phyloP scores from a whole-genome alignment of 1,140 invertebrate genomes.

The Drosophila grimshawi region DNA sequence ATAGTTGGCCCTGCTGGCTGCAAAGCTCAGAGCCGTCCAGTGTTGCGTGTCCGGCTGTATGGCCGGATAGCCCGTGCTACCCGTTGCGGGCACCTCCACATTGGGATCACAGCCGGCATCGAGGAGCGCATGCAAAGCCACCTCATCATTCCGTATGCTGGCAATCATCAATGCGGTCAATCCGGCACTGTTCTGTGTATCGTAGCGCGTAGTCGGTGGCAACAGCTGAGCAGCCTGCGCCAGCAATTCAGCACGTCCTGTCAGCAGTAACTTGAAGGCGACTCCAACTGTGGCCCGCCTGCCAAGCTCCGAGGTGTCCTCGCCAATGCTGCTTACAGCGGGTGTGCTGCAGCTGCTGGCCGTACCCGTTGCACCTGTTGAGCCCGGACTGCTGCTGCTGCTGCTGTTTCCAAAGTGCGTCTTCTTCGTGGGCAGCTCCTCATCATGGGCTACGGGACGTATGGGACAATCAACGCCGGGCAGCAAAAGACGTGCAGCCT shows the following conservation, averaged over 20 bases:
- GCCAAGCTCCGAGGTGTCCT: slow-evolving; percentile 83
- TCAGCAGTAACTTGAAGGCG: slow-evolving; percentile 91
- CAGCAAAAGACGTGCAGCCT: slow-evolving; percentile 92
- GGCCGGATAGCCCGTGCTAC: slow-evolving; percentile 81
- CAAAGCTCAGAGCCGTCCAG: slow-evolving; percentile 91
- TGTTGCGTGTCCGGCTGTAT: slow-evolving; percentile 90
- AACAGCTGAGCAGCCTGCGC: slow-evolving; percentile 91
- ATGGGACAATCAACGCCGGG: slow-evolving; percentile 95
- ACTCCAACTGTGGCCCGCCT: slow-evolving; percentile 89
- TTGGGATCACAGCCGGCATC: slow-evolving; percentile 92
- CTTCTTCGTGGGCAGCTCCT: slow-evolving; percentile 84
- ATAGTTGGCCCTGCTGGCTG: slow-evolving; percentile 87
- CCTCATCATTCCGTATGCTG: slow-evolving; percentile 91
- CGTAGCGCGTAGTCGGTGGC: slow-evolving; percentile 88
- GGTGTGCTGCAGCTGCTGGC: slow-evolving; percentile 56
- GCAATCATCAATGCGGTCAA: slow-evolving; percentile 93
- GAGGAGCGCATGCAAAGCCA: slow-evolving; percentile 89
- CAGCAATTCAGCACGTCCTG: slow-evolving; percentile 91
- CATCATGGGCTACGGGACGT: slow-evolving; percentile 87
- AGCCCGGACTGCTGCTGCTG: slow-evolving; percentile 22
- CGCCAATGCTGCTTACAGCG: slow-evolving; percentile 57
- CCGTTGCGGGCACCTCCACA: slow-evolving; percentile 87
- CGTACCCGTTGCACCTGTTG: slow-evolving; percentile 44
- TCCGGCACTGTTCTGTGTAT: slow-evolving; percentile 92
- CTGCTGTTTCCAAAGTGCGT: slow-evolving; percentile 52